Evolutionary conservation across 2,888 invertebrate genomes (phyloP).

Genomic region (Lomographa bimaculata): DNA sequence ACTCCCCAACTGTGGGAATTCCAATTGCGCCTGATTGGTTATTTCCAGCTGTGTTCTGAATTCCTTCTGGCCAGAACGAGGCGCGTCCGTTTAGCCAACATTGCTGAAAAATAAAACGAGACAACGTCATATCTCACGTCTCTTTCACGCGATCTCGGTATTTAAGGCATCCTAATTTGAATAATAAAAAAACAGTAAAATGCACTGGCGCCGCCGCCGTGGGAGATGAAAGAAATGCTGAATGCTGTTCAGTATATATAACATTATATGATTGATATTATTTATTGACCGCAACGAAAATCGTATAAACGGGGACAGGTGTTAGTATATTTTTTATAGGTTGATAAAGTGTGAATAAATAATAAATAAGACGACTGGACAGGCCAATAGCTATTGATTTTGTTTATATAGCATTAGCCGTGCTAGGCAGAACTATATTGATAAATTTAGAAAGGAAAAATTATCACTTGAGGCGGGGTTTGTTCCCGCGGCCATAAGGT

Average conservation of each 20-base stretch:
- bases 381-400: slow-evolving; percentile 50
- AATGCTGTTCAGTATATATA: no score
- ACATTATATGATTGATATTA: no score
- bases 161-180: slow-evolving; percentile 68
- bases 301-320: slow-evolving; percentile 16
- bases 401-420: no score
- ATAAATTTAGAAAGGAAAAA: no score
- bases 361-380: slow-evolving; percentile 34
- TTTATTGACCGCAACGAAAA: slow-evolving; percentile 20
- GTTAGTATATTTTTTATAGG: slow-evolving; percentile 17
- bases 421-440: no score
- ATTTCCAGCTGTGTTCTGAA: slow-evolving; percentile 17
- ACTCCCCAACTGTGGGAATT: slow-evolving; percentile 21
- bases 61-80: slow-evolving; percentile 14
- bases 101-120: slow-evolving; percentile 42
- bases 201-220: slow-evolving; percentile 48
- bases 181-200: slow-evolving; percentile 48
- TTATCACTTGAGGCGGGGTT: no score
- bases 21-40: slow-evolving; percentile 14
- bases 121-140: slow-evolving; percentile 52
- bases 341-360: slow-evolving; percentile 30
- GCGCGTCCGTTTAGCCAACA: slow-evolving; percentile 16
- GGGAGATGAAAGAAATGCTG: slow-evolving; percentile 33
- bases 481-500: no score
- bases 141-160: slow-evolving; percentile 46